Conservation (phyloP, 2,113 vertebrate species). For the Catagonus wagneri region DNA sequence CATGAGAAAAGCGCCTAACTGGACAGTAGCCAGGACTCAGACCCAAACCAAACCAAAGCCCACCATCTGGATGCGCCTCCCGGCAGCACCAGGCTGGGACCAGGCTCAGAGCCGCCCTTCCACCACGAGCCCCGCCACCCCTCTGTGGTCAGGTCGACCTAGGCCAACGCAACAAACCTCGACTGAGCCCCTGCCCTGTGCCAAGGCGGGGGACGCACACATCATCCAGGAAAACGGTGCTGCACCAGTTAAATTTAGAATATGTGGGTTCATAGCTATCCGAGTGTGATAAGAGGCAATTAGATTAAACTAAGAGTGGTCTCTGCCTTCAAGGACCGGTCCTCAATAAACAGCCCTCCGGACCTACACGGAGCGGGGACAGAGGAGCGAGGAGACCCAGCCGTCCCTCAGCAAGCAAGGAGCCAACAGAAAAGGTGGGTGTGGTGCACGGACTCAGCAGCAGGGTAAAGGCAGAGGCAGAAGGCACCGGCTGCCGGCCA, state of each 20-base stretch:
- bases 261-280: background rate
- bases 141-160: background rate
- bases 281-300: background rate
- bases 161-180: background rate
- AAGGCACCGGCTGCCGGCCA: background rate
- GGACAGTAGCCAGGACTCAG: background rate
- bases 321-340: background rate
- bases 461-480: background rate
- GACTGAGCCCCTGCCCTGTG: background rate
- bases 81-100: background rate
- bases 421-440: background rate
- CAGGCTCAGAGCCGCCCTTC: background rate
- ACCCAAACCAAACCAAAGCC: background rate
- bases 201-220: background rate
- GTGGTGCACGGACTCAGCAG: background rate
- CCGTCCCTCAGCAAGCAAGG: background rate
- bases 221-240: background rate
- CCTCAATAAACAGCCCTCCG: background rate
- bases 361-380: background rate
- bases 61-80: background rate
- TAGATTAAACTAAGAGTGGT: background rate
- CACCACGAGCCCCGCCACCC: background rate
- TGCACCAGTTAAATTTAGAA: background rate
- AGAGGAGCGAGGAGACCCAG: background rate
- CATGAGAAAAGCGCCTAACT: background rate